A percentile compares a stretch with the other conserved stretches of the same genome.
These are phyloP conservation scores for Sandelia bainsii DNA, from an alignment of 2,797 vertebrate species.

Conservation along the genomic window DNA sequence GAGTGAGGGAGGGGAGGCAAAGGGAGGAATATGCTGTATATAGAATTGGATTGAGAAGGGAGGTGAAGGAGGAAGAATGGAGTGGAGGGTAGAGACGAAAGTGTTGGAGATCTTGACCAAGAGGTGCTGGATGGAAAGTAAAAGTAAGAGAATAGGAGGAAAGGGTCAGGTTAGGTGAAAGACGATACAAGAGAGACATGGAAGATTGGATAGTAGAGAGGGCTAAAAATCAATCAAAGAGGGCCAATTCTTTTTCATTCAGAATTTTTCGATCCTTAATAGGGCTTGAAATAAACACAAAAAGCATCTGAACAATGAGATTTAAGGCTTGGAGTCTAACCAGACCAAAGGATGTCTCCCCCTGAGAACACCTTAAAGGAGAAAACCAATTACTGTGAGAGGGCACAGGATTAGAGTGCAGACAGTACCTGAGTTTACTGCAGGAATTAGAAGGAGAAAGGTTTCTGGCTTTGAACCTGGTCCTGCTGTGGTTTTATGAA, in stretches of 20 bases:
- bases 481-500: constrained; percentile 44
- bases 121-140: constrained; percentile 29
- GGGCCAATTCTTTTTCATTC: constrained; percentile 16
- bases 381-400: constrained; percentile 81
- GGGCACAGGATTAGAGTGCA: constrained; percentile 75
- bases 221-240: constrained; percentile 45
- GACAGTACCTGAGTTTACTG: constrained; percentile 69
- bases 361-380: constrained; percentile 73
- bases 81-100: constrained; percentile 21
- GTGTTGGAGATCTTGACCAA: constrained; percentile 30
- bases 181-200: constrained; percentile 6
- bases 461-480: constrained; percentile 66
- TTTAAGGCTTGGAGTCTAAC: constrained; percentile 39
- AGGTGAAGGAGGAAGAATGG: constrained; percentile 31
- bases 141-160: constrained; percentile 41
- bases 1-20: constrained; percentile 21
- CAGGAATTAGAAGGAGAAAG: constrained; percentile 69
- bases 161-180: constrained; percentile 8
- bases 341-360: constrained; percentile 62
- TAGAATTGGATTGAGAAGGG: constrained; percentile 11
- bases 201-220: constrained; percentile 15
- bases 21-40: constrained; percentile 17
- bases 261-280: constrained; percentile 28
- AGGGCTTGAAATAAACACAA: constrained; percentile 57
- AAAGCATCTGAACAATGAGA: constrained; percentile 59